Conservation (phyloP, 2,113 vertebrate species). For the Gasterosteus aculeatus region DNA sequence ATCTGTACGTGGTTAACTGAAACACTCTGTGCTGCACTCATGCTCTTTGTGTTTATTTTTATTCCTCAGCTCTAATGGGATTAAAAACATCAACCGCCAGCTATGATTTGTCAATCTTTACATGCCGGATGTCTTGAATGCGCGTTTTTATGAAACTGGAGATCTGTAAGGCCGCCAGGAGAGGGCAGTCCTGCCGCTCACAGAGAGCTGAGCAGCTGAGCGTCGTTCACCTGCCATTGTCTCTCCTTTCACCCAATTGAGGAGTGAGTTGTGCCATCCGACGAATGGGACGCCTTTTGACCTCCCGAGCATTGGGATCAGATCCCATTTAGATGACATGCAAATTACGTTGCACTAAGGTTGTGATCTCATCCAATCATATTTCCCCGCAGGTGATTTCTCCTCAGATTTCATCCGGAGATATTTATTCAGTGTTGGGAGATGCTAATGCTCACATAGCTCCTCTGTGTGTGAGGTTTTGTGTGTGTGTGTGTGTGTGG, state of each 20-base stretch:
- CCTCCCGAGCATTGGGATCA: slow-evolving; percentile 59
- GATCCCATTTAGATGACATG: slow-evolving; percentile 74
- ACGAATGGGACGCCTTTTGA: slow-evolving; percentile 61
- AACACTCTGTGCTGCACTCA: slow-evolving; percentile 67
- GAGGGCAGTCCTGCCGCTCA: slow-evolving; percentile 68
- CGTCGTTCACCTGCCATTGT: slow-evolving; percentile 37
- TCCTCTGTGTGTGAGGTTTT: slow-evolving; percentile 36
- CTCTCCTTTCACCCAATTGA: slow-evolving; percentile 54
- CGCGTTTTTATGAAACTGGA: slow-evolving; percentile 12
- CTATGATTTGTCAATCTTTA: slow-evolving; percentile 23
- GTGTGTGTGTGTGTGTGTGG: slow-evolving; percentile 44
- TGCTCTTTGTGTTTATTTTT: slow-evolving; percentile 75
- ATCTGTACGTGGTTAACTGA: slow-evolving; percentile 70
- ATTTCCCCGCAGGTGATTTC: slow-evolving; percentile 74
- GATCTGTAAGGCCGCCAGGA: slow-evolving; percentile 54
- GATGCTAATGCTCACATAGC: slow-evolving; percentile 72
- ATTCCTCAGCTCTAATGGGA: slow-evolving; percentile 75
- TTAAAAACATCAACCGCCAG: slow-evolving; percentile 74
- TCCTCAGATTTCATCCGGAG: slow-evolving; percentile 70
- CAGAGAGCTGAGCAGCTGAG: slow-evolving; percentile 5
- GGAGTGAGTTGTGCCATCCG: slow-evolving; percentile 34
- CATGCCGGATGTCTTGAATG: not conserved
- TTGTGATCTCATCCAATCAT: slow-evolving; percentile 74
- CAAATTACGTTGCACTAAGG: slow-evolving; percentile 69
- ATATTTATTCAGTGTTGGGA: slow-evolving; percentile 77